These are phyloP conservation scores for Sclerodermus sp. DNA, from an alignment of 2,888 invertebrate species.

Conservation along the genomic window DNA sequence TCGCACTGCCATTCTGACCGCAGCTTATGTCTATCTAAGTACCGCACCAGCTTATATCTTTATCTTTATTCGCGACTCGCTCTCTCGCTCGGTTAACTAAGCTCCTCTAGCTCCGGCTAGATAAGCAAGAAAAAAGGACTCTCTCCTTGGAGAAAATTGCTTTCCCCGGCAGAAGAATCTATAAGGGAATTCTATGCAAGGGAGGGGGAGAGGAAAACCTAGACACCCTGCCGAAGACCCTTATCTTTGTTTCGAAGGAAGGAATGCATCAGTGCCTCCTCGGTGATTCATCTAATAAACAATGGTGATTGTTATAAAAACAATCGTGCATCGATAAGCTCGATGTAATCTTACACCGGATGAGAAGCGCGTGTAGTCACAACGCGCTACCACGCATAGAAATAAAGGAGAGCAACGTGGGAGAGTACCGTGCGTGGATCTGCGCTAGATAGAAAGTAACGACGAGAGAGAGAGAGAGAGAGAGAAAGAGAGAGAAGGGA, in stretches of 20 bases:
- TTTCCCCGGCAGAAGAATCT: too few species aligned
- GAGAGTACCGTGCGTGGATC: not conserved
- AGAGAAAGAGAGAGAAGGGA: not conserved
- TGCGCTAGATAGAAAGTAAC: not conserved
- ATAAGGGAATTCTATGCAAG: too few species aligned
- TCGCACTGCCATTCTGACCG: slow-evolving; percentile 32
- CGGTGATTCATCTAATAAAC: slow-evolving; percentile 36
- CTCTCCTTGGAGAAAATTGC: not conserved
- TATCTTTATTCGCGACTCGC: not conserved
- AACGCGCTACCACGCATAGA: slow-evolving; percentile 29
- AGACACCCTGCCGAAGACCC: not conserved
- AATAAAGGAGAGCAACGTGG: not conserved
- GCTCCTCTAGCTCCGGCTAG: not conserved
- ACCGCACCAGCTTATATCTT: too few species aligned
- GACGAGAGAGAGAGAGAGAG: slow-evolving; percentile 1
- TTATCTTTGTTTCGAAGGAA: not conserved
- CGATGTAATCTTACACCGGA: slow-evolving; percentile 47
- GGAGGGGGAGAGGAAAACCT: too few species aligned
- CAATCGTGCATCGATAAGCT: slow-evolving; percentile 34
- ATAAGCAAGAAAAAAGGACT: not conserved
- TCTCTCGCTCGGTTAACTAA: not conserved
- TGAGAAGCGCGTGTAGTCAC: slow-evolving; percentile 45
- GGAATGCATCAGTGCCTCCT: slow-evolving; percentile 26
- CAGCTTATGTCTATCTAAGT: slow-evolving; percentile 1
- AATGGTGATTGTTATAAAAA: slow-evolving; percentile 51